Percentiles rank a stretch among this genome's conserved stretches.
phyloP scores from a whole-genome alignment of 1,140 invertebrate species.

The Bombus haemorrhoidalis region DNA sequence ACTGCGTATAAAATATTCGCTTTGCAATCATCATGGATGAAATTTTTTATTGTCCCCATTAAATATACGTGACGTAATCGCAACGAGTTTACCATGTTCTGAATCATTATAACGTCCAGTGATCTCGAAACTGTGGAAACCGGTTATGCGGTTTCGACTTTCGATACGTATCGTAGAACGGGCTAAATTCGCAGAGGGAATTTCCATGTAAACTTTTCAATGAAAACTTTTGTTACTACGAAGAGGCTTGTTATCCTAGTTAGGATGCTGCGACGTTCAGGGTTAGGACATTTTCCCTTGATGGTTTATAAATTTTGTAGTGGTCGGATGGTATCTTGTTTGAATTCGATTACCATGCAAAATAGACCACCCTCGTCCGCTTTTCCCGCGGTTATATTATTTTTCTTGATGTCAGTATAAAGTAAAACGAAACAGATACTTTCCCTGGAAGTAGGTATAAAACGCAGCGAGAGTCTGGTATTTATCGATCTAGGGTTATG shows the following conservation, averaged over 20 bases:
- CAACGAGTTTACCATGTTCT: not conserved
- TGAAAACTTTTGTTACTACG: not conserved
- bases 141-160: not conserved
- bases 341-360: slow-evolving; percentile 56
- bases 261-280: not conserved
- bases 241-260: not conserved
- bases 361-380: slow-evolving; percentile 14
- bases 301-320: slow-evolving; percentile 53
- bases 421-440: slow-evolving; percentile 47
- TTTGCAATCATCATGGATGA: not conserved
- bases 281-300: slow-evolving; percentile 26
- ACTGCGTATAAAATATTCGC: slow-evolving; percentile 13
- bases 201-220: not conserved
- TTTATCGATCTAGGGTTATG: slow-evolving; percentile 58
- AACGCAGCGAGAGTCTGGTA: slow-evolving; percentile 19
- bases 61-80: not conserved
- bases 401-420: slow-evolving; percentile 32
- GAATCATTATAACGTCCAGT: not conserved
- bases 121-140: not conserved
- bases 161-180: not conserved
- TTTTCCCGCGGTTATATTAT: slow-evolving; percentile 26
- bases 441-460: slow-evolving; percentile 42
- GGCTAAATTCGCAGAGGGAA: too few species aligned
- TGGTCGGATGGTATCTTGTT: slow-evolving; percentile 15
- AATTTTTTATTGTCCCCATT: not conserved